phyloP scores from a whole-genome alignment of 1,140 invertebrate species.

The Caligus rogercresseyi region DNA sequence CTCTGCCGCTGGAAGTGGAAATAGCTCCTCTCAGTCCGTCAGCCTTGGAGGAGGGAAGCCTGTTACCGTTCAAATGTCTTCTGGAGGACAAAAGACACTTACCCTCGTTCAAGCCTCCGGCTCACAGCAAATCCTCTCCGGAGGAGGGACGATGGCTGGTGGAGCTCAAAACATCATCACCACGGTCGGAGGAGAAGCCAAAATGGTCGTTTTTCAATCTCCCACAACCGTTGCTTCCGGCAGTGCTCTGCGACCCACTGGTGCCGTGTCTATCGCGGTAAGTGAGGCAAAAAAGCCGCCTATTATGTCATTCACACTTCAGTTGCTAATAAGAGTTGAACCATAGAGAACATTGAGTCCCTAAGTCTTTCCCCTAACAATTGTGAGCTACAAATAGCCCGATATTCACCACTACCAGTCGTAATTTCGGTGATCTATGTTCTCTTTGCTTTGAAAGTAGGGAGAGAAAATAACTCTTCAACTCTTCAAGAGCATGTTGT shows the following conservation, averaged over 20 bases:
- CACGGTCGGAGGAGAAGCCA: constrained; percentile 12
- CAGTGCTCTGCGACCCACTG: not conserved
- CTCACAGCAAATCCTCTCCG: constrained; percentile 18
- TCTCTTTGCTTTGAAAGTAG: no score
- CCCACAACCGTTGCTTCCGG: not conserved
- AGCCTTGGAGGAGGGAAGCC: constrained; percentile 49
- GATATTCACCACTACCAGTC: no score
- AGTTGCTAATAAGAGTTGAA: no score
- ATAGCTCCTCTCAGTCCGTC: constrained; percentile 32
- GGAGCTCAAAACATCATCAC: constrained; percentile 13
- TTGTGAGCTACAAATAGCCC: no score
- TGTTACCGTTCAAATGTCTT: constrained; percentile 43
- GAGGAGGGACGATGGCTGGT: no score
- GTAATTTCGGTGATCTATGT: no score
- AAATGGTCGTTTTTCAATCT: constrained; percentile 23
- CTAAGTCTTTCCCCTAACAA: no score
- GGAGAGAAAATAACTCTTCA: no score
- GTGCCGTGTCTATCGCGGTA: not conserved
- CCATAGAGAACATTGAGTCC: no score
- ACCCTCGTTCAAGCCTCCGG: constrained; percentile 29
- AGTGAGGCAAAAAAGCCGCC: no score
- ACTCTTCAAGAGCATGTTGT: no score
- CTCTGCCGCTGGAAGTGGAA: not conserved
- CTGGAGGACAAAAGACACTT: constrained; percentile 36
- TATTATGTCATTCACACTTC: not conserved